Conservation (phyloP, 2,888 invertebrate genomes). For the Amblyjoppa fuscipennis region DNA sequence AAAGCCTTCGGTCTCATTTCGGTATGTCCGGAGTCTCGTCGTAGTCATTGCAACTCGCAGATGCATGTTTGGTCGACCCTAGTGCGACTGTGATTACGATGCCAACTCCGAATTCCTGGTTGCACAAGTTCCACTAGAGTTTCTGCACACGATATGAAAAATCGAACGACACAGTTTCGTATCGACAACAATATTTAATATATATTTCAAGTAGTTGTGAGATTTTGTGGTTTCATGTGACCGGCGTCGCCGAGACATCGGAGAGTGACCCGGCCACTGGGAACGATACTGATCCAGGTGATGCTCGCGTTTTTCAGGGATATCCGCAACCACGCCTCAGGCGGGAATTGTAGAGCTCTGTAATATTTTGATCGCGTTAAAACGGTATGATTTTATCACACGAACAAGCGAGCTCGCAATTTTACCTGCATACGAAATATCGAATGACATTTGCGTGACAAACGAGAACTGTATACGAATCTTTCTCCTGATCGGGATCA, state of each 20-base stretch:
- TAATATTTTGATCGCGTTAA: conserved; percentile 74
- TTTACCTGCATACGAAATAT: conserved; percentile 95
- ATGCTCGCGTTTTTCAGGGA: conserved; percentile 96
- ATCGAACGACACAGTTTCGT: neutral
- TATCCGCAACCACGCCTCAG: conserved; percentile 98
- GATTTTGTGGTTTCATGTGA: conserved; percentile 92
- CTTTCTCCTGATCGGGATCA: conserved; percentile 91
- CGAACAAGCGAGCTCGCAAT: neutral
- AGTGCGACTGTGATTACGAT: too few relatives aligned
- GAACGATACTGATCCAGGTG: conserved; percentile 95
- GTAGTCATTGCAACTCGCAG: too few relatives aligned
- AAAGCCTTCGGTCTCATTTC: too few relatives aligned
- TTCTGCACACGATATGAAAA: neutral
- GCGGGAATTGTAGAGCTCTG: conserved; percentile 98
- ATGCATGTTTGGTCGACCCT: too few relatives aligned
- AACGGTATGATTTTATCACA: neutral
- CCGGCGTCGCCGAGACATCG: conserved; percentile 95
- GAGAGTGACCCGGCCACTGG: conserved; percentile 94
- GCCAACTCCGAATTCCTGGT: too few relatives aligned
- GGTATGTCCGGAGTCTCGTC: too few relatives aligned
- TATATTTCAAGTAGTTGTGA: conserved; percentile 85
- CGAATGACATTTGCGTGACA: conserved; percentile 99
- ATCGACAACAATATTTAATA: neutral
- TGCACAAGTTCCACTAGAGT: too few relatives aligned
- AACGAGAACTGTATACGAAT: conserved; percentile 95